Base-by-base conservation (phyloP, 2,888 invertebrate species). In the Acanthosepion pharaonis region DNA sequence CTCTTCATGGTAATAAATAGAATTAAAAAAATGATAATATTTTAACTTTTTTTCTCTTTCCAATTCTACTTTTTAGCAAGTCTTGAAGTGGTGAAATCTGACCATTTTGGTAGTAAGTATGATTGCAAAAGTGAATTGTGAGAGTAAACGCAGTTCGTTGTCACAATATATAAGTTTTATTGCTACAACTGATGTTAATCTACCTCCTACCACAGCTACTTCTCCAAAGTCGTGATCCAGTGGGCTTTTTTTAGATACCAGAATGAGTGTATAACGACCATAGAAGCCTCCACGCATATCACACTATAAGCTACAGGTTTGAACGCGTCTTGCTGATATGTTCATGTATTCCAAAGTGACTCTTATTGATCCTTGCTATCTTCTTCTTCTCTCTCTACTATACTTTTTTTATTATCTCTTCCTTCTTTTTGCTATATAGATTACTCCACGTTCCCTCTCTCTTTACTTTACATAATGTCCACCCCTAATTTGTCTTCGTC, bases 81-180 rank as follows among this genome's bases (percentile, higher is more conserved):
- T 78, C n/a, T 78, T n/a, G 15, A n/a, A 0, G 78, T 4, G 33
- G 3, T 15, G 78, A 78, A n/a, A 78, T 78, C 78, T n/a, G 78
- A 78, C n/a, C n/a, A 78, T 78, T 33, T 2, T 78, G 15, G n/a
- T 11, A 78, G n/a, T 5, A 23, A n/a, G 11, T 9, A 33, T 78
- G n/a, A n/a, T 78, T n/a, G n/a, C 23, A 59, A 23, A 23, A 59
- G 59, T 23, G 59, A 59, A 59, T 23, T 78, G n/a, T 78, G n/a
- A 15, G 33, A 15, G n/a, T 78, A 78, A 78, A n/a, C n/a, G 8
- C 78, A 78, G 78, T 78, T n/a, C n/a, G 78, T 78, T 78, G 78
- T 78, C 78, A 78, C n/a, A 78, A 78, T 78, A 78, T 78, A 78
- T 78, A 78, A n/a, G 78, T 78, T 78, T 78, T n/a, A 18, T n/a